phyloP scores from a whole-genome alignment of 2,888 invertebrate species.

The Apamea crenata region DNA sequence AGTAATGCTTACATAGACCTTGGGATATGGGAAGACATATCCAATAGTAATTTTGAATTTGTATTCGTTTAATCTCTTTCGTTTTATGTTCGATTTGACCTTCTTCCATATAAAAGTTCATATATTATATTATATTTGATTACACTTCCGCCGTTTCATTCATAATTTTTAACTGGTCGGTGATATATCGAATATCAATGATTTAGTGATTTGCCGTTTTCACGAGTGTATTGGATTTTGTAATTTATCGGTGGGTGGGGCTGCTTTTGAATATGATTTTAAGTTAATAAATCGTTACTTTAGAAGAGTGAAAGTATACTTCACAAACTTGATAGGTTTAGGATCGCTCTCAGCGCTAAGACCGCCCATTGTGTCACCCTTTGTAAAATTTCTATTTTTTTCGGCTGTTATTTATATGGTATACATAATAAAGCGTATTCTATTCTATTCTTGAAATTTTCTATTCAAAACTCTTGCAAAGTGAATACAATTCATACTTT shows the following conservation, averaged over 20 bases:
- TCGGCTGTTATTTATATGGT: too few species aligned
- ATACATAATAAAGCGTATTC: too few species aligned
- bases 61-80: conserved; percentile 41
- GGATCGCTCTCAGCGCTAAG: too few species aligned
- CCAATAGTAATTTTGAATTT: conserved; percentile 53
- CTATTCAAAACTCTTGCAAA: neutral
- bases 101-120: conserved; percentile 52
- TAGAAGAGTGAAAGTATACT: conserved; percentile 37
- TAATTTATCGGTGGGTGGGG: conserved; percentile 38
- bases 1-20: conserved; percentile 58
- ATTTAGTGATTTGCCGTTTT: conserved; percentile 55
- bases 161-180: conserved; percentile 55
- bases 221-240: conserved; percentile 17
- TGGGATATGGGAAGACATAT: conserved; percentile 37
- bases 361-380: too few species aligned
- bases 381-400: too few species aligned
- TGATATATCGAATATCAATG: conserved; percentile 58
- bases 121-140: conserved; percentile 49
- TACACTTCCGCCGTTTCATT: conserved; percentile 56
- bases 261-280: conserved; percentile 4
- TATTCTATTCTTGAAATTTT: neutral
- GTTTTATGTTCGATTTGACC: conserved; percentile 63
- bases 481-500: neutral
- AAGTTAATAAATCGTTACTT: conserved; percentile 23
- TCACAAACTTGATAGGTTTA: neutral